Percentiles rank a stretch among this genome's conserved stretches.
phyloP scores from a whole-genome alignment of 2,888 invertebrate species.

The Ochlodes sylvanus region DNA sequence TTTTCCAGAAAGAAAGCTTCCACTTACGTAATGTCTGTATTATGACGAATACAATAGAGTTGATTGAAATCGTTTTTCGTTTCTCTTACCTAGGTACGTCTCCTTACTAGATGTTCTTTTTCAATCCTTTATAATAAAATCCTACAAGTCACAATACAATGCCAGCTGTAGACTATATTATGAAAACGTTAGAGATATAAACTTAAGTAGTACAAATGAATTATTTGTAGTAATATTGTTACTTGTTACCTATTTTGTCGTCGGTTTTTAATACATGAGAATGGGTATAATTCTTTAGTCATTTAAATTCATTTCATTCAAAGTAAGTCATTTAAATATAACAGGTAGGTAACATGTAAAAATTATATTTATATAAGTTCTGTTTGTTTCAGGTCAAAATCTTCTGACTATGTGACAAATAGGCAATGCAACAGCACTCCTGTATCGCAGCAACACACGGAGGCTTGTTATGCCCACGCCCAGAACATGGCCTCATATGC shows the following conservation, averaged over 20 bases:
- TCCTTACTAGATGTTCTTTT: neutral
- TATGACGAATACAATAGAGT: neutral
- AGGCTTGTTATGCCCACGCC: slow-evolving; percentile 70
- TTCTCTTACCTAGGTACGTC: neutral
- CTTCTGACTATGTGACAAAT: slow-evolving; percentile 67
- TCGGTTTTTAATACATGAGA: too few relatives aligned
- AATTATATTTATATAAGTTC: neutral
- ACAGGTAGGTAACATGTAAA: neutral
- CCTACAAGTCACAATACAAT: too few relatives aligned
- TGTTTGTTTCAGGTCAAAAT: slow-evolving; percentile 54
- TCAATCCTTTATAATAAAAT: neutral
- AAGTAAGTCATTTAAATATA: too few relatives aligned
- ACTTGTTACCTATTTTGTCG: too few relatives aligned
- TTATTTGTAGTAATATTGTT: too few relatives aligned
- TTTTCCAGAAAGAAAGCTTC: neutral
- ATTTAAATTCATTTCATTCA: too few relatives aligned
- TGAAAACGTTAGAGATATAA: too few relatives aligned
- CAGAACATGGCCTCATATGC: slow-evolving; percentile 62
- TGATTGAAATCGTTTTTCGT: neutral
- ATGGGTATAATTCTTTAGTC: too few relatives aligned
- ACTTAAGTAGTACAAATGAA: too few relatives aligned
- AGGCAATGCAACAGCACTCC: slow-evolving; percentile 61
- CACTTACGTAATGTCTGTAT: neutral
- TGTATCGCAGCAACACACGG: slow-evolving; percentile 62
- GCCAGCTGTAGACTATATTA: too few relatives aligned